phyloP scores from a whole-genome alignment of 2,888 invertebrate genomes.

The Epirrita christyi region DNA sequence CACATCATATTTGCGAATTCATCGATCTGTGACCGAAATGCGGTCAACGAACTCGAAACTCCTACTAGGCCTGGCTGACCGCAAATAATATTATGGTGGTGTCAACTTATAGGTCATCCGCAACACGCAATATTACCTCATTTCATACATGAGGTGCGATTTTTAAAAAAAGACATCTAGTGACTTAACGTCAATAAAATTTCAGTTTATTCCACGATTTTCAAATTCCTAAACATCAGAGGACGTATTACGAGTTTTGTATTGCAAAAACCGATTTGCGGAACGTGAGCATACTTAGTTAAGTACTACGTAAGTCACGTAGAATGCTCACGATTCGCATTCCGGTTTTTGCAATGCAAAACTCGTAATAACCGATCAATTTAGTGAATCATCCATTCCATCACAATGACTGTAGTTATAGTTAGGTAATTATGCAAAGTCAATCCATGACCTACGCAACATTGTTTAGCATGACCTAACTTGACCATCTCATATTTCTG shows the following conservation, averaged over 20 bases:
- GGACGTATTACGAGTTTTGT: too few relatives aligned
- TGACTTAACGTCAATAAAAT: too few relatives aligned
- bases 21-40: conserved; percentile 4
- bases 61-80: background rate
- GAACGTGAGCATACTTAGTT: too few relatives aligned
- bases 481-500: background rate
- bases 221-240: too few relatives aligned
- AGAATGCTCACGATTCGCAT: too few relatives aligned
- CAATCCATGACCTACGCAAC: background rate
- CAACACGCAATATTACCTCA: background rate
- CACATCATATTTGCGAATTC: background rate
- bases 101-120: background rate
- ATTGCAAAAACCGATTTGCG: too few relatives aligned
- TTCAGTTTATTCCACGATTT: too few relatives aligned
- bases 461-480: background rate
- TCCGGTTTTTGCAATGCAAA: too few relatives aligned
- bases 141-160: background rate
- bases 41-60: background rate
- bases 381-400: background rate
- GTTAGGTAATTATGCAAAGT: background rate
- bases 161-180: too few relatives aligned
- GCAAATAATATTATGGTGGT: conserved; percentile 1
- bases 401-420: background rate
- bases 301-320: too few relatives aligned
- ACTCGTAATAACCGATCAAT: background rate